Evolutionary conservation across 2,888 invertebrate genomes (phyloP).

Genomic region (Oligia fasciuncula): DNA sequence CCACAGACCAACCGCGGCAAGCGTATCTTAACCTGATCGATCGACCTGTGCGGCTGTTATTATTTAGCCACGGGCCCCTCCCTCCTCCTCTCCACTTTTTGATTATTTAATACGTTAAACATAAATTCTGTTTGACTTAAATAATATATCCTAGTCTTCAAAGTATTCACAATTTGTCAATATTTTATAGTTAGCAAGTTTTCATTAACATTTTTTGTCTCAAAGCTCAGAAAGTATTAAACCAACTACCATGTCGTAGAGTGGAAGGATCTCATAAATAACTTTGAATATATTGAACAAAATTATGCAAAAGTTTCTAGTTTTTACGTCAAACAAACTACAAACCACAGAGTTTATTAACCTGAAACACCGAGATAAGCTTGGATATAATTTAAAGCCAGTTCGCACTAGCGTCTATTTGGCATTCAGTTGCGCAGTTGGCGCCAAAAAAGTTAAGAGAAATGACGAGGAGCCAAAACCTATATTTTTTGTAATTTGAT

Average conservation of each 20-base stretch:
- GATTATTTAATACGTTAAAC: too few species aligned
- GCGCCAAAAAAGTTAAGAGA: conserved; percentile 42
- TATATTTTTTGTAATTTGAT: conserved; percentile 1
- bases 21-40: too few species aligned
- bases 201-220: neutral
- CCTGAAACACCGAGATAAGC: conserved; percentile 15
- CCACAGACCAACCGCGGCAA: too few species aligned
- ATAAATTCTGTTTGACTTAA: too few species aligned
- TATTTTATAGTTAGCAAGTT: neutral
- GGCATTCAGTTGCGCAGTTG: conserved; percentile 29
- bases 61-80: too few species aligned
- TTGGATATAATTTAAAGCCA: conserved; percentile 17
- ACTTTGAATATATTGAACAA: conserved; percentile 10
- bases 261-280: neutral
- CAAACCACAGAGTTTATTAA: conserved; percentile 30
- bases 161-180: neutral
- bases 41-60: too few species aligned
- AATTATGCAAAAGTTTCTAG: conserved; percentile 13
- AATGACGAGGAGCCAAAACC: conserved; percentile 10
- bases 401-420: conserved; percentile 26
- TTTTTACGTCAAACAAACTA: neutral
- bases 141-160: too few species aligned
- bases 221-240: neutral
- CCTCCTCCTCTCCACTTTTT: too few species aligned
- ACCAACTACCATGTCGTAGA: neutral